Conservation (phyloP, 2,113 vertebrate genomes). For the Anhinga anhinga region DNA sequence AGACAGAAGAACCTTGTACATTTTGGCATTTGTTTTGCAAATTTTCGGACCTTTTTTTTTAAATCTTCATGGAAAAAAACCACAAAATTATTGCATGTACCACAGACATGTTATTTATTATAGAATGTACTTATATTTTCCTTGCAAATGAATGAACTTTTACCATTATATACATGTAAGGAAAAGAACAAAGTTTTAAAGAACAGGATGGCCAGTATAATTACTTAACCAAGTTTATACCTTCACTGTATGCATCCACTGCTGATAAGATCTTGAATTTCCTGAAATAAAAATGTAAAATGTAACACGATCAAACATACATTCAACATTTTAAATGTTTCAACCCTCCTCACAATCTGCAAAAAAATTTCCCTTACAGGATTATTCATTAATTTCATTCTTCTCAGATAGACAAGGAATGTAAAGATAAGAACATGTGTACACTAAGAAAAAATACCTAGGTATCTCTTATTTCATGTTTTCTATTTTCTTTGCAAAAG, state of each 20-base stretch:
- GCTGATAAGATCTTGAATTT: constrained; percentile 90
- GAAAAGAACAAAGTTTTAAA: neutral
- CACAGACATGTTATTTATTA: neutral
- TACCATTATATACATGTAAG: neutral
- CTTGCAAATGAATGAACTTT: neutral
- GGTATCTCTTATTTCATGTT: neutral
- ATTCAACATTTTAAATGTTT: neutral
- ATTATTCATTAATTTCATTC: neutral
- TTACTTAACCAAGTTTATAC: constrained; percentile 68
- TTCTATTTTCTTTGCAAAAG: neutral
- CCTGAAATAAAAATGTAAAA: constrained; percentile 73
- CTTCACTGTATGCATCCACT: constrained; percentile 95
- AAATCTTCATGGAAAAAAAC: neutral
- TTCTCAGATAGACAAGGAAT: neutral
- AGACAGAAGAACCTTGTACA: neutral
- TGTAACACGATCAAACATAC: neutral
- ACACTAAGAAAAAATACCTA: neutral
- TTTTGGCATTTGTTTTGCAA: neutral
- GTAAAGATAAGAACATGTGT: neutral
- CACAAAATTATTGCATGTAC: neutral
- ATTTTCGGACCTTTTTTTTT: neutral
- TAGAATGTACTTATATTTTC: neutral
- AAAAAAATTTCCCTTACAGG: neutral
- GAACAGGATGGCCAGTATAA: neutral
- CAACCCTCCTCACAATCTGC: neutral